Conservation (phyloP, 2,888 invertebrate species). For the Hemithea aestivaria region DNA sequence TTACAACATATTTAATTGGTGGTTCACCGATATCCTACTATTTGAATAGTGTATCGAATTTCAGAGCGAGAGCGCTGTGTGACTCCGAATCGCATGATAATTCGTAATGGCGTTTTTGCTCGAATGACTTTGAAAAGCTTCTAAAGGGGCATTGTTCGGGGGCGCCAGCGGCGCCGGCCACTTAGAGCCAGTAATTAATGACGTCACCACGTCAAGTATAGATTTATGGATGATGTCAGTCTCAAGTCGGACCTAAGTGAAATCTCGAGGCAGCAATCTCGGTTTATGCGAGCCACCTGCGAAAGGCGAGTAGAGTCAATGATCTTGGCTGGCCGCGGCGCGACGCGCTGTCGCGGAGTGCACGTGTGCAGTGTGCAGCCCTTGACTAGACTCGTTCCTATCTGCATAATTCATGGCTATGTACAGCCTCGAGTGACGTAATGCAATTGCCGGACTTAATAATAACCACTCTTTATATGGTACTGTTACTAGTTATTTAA, state of each 20-base stretch:
- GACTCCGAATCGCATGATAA: constrained; percentile 17
- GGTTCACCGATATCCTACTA: constrained; percentile 16
- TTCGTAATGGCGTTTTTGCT: constrained; percentile 27
- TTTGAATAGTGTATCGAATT: constrained; percentile 24
- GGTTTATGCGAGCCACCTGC: constrained; percentile 34
- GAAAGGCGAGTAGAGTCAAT: constrained; percentile 43
- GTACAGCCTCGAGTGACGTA: constrained; percentile 13
- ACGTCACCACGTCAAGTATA: constrained; percentile 18
- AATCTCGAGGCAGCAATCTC: constrained; percentile 28
- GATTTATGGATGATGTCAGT: constrained; percentile 21
- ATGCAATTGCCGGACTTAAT: constrained; percentile 11
- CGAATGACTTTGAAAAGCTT: constrained; percentile 21
- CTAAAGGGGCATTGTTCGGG: constrained; percentile 22
- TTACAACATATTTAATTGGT: constrained; percentile 22
- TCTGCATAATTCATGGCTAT: constrained; percentile 19
- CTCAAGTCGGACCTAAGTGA: constrained; percentile 19
- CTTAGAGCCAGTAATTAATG: constrained; percentile 24
- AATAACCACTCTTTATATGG: constrained; percentile 8
- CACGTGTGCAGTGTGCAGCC: constrained; percentile 14
- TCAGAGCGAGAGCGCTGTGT: constrained; percentile 16
- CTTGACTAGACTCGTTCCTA: constrained; percentile 17
- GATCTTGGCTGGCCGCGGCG: constrained; percentile 30
- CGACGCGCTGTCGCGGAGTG: constrained; percentile 14
- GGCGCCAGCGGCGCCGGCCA: constrained; percentile 20
- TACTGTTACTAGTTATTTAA: constrained; percentile 3